Percentiles rank a stretch among this genome's conserved stretches.
phyloP scores from a whole-genome alignment of 2,797 vertebrate species.

The Leptoclinus maculatus region DNA sequence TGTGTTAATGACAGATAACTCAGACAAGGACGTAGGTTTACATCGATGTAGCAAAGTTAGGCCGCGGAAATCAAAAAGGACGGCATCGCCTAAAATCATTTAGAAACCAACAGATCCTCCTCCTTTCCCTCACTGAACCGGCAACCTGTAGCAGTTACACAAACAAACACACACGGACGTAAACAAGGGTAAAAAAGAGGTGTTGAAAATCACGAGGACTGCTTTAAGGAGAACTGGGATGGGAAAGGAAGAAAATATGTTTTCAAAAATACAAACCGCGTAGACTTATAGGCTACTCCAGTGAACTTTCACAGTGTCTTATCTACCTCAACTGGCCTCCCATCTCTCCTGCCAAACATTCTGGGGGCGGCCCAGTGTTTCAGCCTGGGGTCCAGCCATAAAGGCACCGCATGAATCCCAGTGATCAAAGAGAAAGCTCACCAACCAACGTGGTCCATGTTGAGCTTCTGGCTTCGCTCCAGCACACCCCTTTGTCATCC shows the following conservation, averaged over 20 bases:
- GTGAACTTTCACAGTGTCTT: conserved; percentile 43
- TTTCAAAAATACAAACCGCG: conserved; percentile 19
- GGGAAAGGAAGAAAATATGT: conserved; percentile 15
- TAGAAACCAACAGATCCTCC: conserved; percentile 12
- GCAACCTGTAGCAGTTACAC: not conserved
- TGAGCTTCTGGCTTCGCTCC: conserved; percentile 63
- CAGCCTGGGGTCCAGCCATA: conserved; percentile 52
- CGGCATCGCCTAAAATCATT: not conserved
- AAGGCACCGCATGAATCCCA: conserved; percentile 52
- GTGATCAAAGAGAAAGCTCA: conserved; percentile 71
- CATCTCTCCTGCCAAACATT: conserved; percentile 58
- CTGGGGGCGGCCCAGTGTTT: conserved; percentile 55
- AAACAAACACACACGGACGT: not conserved
- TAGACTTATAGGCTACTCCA: conserved; percentile 31
- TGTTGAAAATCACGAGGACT: conserved; percentile 1
- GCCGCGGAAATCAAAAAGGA: conserved; percentile 2
- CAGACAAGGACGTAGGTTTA: not conserved
- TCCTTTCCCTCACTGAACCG: conserved; percentile 17
- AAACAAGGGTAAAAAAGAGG: not conserved
- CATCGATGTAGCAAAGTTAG: not conserved
- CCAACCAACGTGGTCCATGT: conserved; percentile 41
- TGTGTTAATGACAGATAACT: conserved; percentile 5
- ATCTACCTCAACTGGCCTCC: conserved; percentile 49
- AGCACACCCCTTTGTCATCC: conserved; percentile 50
- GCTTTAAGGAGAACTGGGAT: not conserved